phyloP scores from a whole-genome alignment of 2,113 vertebrate species.

The Coracopsis vasa region DNA sequence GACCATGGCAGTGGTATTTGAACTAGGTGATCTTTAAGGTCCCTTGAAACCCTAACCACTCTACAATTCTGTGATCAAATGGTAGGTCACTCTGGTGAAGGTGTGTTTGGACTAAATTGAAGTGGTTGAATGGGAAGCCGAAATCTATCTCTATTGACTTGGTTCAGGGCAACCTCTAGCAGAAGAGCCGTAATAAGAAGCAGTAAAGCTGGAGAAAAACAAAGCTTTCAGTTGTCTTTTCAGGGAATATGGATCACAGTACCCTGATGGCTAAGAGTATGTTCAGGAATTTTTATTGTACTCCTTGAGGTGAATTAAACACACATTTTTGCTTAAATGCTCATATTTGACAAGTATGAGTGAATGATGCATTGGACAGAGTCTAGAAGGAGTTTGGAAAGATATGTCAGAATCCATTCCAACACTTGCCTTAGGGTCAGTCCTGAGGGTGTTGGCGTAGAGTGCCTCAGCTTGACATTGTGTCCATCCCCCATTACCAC shows the following conservation, averaged over 20 bases:
- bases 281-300: not conserved
- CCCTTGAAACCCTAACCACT: not conserved
- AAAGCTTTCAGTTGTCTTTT: not conserved
- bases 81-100: not conserved
- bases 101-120: not conserved
- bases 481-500: not conserved
- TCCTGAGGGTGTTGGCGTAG: not conserved
- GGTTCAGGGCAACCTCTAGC: not conserved
- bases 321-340: not conserved
- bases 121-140: not conserved
- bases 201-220: not conserved
- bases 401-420: rapidly evolving
- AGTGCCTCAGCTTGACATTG: not conserved
- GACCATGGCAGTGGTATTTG: not conserved
- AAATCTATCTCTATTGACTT: not conserved
- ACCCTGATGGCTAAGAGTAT: not conserved
- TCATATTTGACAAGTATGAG: not conserved
- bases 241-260: not conserved
- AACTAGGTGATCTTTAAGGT: not conserved
- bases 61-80: not conserved
- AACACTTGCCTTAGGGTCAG: not conserved
- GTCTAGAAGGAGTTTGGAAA: not conserved
- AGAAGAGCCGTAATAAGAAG: not conserved
- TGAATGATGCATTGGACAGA: not conserved
- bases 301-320: not conserved